Evolutionary conservation across 2,888 invertebrate genomes (phyloP).

Genomic region (Phania funesta): DNA sequence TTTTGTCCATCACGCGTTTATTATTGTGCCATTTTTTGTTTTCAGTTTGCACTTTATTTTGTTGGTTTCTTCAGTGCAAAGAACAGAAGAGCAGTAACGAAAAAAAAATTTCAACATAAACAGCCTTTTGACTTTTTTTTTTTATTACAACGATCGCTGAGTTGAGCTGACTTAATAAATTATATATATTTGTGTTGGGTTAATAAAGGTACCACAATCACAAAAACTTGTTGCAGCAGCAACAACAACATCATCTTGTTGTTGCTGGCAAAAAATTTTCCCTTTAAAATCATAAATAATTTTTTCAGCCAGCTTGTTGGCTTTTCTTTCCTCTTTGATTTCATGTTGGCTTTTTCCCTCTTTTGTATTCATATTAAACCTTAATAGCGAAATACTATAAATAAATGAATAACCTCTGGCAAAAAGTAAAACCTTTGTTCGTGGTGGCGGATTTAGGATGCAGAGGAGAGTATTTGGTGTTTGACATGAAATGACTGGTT

Average conservation of each 20-base stretch:
- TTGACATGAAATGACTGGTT: background rate
- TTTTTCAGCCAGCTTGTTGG: constrained; percentile 3
- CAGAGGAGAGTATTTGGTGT: background rate
- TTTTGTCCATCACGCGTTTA: background rate
- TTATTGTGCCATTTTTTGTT: background rate
- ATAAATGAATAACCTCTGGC: no score
- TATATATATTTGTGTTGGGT: background rate
- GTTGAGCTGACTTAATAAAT: background rate
- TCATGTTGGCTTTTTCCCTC: no score
- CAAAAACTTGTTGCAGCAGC: no score
- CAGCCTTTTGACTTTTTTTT: constrained; percentile 5
- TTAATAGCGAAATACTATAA: constrained; percentile 26
- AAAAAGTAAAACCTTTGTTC: no score
- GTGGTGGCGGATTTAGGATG: background rate
- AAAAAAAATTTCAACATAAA: constrained; percentile 1
- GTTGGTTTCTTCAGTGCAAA: constrained; percentile 6
- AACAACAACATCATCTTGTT: no score
- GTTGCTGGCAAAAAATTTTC: no score
- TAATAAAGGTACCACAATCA: no score
- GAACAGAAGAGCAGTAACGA: background rate
- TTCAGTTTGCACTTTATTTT: background rate
- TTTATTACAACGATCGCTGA: background rate
- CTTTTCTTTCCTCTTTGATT: background rate
- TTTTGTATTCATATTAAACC: constrained; percentile 3
- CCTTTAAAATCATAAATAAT: constrained; percentile 15